Percentiles rank a stretch among this genome's conserved stretches.
Conservation (phyloP, 2,113 vertebrate genomes). For the Otus sunia region DNA sequence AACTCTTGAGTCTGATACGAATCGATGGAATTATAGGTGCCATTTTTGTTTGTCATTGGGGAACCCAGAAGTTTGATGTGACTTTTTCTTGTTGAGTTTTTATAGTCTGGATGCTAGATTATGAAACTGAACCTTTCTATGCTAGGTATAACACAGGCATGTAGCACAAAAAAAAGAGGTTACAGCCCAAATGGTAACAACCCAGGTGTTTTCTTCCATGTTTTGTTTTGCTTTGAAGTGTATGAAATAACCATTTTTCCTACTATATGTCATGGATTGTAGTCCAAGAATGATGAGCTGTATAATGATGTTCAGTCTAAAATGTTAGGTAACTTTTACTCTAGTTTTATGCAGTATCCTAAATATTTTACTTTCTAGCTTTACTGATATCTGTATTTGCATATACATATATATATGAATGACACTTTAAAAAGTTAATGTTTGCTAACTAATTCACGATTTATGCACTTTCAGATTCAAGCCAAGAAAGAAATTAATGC, state of each 20-base stretch:
- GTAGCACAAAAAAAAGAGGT: not conserved
- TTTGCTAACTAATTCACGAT: slow-evolving; percentile 60
- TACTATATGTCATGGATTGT: not conserved
- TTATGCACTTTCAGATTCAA: not conserved
- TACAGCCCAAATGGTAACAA: not conserved
- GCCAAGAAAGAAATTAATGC: slow-evolving; percentile 30
- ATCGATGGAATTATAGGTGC: not conserved
- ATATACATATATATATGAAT: not conserved
- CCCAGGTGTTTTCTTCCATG: not conserved
- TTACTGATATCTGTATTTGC: slow-evolving; percentile 13
- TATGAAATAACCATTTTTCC: not conserved
- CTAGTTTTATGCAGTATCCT: not conserved
- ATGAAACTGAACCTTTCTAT: not conserved
- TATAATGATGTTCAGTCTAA: not conserved
- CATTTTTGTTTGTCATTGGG: not conserved
- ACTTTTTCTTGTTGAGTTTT: not conserved
- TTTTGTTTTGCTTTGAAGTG: not conserved
- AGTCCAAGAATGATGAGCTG: not conserved
- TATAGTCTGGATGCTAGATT: not conserved
- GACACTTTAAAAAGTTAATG: slow-evolving; percentile 62
- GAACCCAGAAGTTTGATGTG: not conserved
- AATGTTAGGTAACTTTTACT: not conserved
- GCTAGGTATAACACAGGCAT: not conserved
- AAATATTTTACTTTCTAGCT: not conserved
- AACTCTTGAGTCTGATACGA: not conserved